Base-by-base conservation (phyloP, 2,113 vertebrate genomes). In the Chloropsis cyanopogon region DNA sequence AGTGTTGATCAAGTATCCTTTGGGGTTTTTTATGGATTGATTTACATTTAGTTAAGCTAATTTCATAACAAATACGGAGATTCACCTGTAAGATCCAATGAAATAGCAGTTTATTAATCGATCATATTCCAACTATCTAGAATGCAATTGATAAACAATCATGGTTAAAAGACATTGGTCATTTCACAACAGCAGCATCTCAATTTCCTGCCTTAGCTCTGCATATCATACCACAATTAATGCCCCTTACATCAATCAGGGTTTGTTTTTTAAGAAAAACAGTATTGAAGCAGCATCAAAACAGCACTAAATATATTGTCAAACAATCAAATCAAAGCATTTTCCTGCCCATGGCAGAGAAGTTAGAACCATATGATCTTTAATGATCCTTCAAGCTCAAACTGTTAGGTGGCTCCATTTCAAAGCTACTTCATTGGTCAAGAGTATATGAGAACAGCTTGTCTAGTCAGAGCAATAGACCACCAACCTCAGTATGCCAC, bases 361-460 rank as follows among this genome's bases (percentile, higher is more conserved):
- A 25, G 22, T 11, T 26, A 35, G 22, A 56, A 37, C 25, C 22
- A 76, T 12, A 63, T 42, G 14, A 69, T 76, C 31, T 54, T 42
- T 28, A 63, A 49, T 14, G 18, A 28, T 68, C 22, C 63, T 42
- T 76, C 47, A 61, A 69, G 14, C 14, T 31, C 41, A 61, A 76
- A 56, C 31, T 25, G 8, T 20, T 33, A 9, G 1, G 9, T 10
- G 35, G 49, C 13, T 77, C 42, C 12, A 61, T 68, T 86, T 90
- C 52, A 78, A 84, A 80, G n/a, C 26, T 15, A 52, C 6, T 19
- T 78, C 54, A 33, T 1, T 54, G 33, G 18, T 28, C 73, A 42
- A 8, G 2, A 75, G 28, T 59, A 28, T 2, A 0, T 2, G 79
- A 69, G 15, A 80, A 65, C 4, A 39, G 31, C 25, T 57, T 24